Evolutionary conservation across 2,113 vertebrate genomes (phyloP), one percentile per base, ranked within the genome.

Genomic region (Pteruthius melanotis): DNA sequence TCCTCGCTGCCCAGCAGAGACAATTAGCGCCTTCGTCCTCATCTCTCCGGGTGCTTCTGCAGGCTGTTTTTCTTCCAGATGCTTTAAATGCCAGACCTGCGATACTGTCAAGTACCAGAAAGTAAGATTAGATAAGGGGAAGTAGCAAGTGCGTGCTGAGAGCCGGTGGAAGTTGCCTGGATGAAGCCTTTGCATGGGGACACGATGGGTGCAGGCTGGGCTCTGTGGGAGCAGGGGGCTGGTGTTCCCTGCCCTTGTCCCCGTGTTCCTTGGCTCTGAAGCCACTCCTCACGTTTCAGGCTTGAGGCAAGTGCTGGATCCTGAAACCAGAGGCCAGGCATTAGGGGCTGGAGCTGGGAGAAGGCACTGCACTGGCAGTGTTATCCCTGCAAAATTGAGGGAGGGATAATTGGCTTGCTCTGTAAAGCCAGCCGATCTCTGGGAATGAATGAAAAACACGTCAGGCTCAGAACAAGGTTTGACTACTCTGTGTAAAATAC

Each of bases 81-180:
- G 77, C 75, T 95, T 95, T 24, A 69, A 68, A 94, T 97, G 75
- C 93, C 94, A 69, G 79, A 31, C 70, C 33, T 37, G 19, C 8
- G 78, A 87, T 94, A 88, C 31, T 76, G 71, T 70, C 39, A 70
- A 93, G 94, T 88, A 40, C 71, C 17, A 11, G 57, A 33, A 72
- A 82, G 74, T 68, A 6, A 76, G 94, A 94, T 96, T 94, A 95
- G 94, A 94, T 95, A 95, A 93, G 78, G 69, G 52, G 72, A 65
- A 56, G 87, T 8, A 60, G 81, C 61, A 39, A 79, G 84, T 56
- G 54, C 10, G 2, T 0, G 10, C 31, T 31, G 83, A 26, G 47
- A 90, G 94, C 40, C 7, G 2, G 31, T 44, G 77, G 49, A 52
- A 14, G 20, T 9, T 75, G 72, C 26, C 47, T 11, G 27, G 14